A percentile compares a stretch with the other conserved stretches of the same genome.
Evolutionary conservation across 2,113 vertebrate genomes (phyloP).

Genomic region (Callochromis pleurospilus): DNA sequence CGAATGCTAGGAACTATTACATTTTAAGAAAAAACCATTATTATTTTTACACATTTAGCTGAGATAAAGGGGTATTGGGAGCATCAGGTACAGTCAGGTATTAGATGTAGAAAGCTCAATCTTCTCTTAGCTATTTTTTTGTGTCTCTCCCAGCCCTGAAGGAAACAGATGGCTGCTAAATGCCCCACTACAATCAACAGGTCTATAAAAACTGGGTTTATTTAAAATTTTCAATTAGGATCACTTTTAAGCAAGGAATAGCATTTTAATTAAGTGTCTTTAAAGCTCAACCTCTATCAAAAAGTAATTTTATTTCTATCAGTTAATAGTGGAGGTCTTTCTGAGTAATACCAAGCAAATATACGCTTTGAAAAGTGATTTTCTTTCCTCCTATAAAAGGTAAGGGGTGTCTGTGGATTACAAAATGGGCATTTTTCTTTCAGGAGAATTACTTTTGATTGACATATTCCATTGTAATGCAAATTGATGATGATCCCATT

Average conservation of each 20-base stretch:
- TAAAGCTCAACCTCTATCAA: background rate
- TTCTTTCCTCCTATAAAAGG: background rate
- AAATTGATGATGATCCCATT: conserved; percentile 37
- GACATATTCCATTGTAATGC: conserved; percentile 29
- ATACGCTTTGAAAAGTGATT: background rate
- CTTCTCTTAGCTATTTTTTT: background rate
- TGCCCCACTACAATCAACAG: background rate
- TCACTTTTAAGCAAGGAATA: background rate
- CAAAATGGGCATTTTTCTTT: conserved; percentile 4
- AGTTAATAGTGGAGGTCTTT: background rate
- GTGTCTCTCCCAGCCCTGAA: background rate
- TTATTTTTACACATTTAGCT: background rate
- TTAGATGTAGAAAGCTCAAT: background rate
- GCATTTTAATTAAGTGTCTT: background rate
- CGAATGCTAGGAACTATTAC: background rate
- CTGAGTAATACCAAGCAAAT: background rate
- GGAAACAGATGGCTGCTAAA: background rate
- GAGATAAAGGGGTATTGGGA: background rate
- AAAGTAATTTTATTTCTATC: background rate
- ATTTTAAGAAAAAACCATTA: background rate
- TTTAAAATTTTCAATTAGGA: background rate
- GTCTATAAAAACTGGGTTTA: background rate
- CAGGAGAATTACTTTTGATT: background rate
- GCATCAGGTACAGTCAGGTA: background rate
- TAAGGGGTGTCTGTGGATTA: background rate